Evolutionary conservation across 2,888 invertebrate genomes (phyloP).

Genomic region (Trichopoda pennipes): DNA sequence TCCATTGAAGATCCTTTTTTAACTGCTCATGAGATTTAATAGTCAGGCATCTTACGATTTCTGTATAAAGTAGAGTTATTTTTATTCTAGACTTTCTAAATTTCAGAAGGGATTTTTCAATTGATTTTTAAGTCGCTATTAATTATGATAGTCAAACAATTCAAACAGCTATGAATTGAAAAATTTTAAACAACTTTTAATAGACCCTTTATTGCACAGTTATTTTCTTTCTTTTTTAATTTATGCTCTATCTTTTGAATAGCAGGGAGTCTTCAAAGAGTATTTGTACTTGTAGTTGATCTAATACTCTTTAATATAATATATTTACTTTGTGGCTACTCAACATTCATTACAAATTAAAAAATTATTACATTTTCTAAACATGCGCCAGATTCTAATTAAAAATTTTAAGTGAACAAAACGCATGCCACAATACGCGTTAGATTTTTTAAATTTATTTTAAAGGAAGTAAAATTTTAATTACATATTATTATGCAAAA

Average conservation of each 20-base stretch:
- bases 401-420: constrained; percentile 18
- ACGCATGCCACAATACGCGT: constrained; percentile 64
- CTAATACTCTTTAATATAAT: neutral
- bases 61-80: too few species aligned
- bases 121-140: too few species aligned
- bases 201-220: neutral
- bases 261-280: constrained; percentile 25
- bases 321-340: neutral
- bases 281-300: neutral
- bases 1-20: too few species aligned
- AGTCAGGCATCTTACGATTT: too few species aligned
- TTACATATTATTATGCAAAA: neutral
- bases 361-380: constrained; percentile 56
- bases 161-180: too few species aligned
- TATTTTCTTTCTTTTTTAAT: neutral
- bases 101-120: too few species aligned
- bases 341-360: constrained; percentile 30
- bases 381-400: constrained; percentile 49
- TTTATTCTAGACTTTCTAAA: too few species aligned
- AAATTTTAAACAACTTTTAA: neutral
- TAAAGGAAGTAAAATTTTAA: constrained; percentile 1
- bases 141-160: too few species aligned
- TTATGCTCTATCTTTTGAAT: neutral
- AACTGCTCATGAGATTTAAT: too few species aligned
- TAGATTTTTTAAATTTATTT: constrained; percentile 53